Evolutionary conservation across 2,888 invertebrate species (phyloP).

Genomic region (Ptycholaimellus sp.): DNA sequence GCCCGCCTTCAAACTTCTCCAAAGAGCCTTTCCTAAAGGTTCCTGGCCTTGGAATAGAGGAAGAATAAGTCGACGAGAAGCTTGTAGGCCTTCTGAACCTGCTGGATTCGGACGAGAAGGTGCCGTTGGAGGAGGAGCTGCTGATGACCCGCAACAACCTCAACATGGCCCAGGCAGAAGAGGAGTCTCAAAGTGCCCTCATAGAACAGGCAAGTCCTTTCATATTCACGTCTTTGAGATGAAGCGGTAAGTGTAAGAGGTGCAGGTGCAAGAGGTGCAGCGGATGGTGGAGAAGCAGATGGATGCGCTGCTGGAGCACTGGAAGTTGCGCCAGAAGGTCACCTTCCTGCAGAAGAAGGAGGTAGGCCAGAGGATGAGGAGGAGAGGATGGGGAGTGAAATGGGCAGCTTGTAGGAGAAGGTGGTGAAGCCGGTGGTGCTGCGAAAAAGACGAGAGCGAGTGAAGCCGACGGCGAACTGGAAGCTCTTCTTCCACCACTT

Average conservation of each 20-base stretch:
- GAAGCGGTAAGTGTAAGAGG: constrained; percentile 4
- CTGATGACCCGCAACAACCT: constrained; percentile 56
- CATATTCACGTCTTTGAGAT: not conserved
- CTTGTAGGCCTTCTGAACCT: constrained; percentile 69
- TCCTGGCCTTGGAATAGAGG: too few relatives aligned
- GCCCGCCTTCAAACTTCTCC: too few relatives aligned
- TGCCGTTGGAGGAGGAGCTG: constrained; percentile 39
- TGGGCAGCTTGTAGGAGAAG: constrained; percentile 8
- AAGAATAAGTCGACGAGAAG: too few relatives aligned
- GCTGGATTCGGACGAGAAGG: constrained; percentile 59
- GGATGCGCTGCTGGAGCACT: constrained; percentile 31
- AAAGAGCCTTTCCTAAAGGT: too few relatives aligned
- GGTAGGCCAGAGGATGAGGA: constrained; percentile 7
- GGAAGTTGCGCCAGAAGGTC: constrained; percentile 30
- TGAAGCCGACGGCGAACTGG: constrained; percentile 71
- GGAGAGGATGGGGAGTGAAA: constrained; percentile 5
- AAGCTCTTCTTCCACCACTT: constrained; percentile 82
- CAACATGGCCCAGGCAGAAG: constrained; percentile 49
- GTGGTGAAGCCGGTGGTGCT: constrained; percentile 55
- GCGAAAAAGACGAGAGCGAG: constrained; percentile 58
- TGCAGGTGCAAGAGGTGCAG: constrained; percentile 11
- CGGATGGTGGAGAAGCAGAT: constrained; percentile 28
- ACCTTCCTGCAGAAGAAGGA: constrained; percentile 21
- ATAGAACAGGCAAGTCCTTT: not conserved
- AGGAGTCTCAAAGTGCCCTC: constrained; percentile 9